phyloP scores from a whole-genome alignment of 2,797 vertebrate species.

The Lagocephalus sceleratus region DNA sequence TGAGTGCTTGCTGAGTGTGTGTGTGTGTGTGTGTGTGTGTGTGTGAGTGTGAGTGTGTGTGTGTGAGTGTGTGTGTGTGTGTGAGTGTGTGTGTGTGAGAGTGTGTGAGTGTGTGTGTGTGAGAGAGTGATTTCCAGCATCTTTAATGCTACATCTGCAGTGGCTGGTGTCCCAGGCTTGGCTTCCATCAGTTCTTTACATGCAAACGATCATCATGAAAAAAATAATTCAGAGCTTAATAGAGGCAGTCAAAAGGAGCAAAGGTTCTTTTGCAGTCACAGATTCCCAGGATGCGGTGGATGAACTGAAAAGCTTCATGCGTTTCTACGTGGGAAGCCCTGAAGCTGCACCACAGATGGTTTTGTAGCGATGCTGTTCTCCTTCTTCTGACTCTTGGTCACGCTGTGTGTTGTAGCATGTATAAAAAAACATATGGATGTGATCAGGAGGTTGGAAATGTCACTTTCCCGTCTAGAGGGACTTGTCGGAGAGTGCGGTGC shows the following conservation, averaged over 20 bases:
- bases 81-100: slow-evolving; percentile 1
- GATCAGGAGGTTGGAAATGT: too few species aligned
- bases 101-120: slow-evolving; percentile 16
- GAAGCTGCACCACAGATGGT: too few species aligned
- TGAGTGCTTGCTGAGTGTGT: slow-evolving; percentile 19
- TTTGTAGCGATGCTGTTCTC: too few species aligned
- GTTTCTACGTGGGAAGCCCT: too few species aligned
- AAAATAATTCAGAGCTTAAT: slow-evolving; percentile 19
- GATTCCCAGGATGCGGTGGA: too few species aligned
- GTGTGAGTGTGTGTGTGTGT: slow-evolving; percentile 16
- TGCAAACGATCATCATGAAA: slow-evolving; percentile 41
- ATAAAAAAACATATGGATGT: too few species aligned
- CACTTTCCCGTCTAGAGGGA: too few species aligned
- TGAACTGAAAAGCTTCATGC: too few species aligned
- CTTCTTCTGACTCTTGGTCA: too few species aligned
- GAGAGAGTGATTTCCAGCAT: slow-evolving; percentile 18
- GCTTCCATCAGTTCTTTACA: slow-evolving; percentile 17
- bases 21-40: slow-evolving; percentile 12
- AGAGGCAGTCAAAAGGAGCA: slow-evolving; percentile 41
- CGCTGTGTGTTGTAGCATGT: too few species aligned
- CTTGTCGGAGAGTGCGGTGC: too few species aligned
- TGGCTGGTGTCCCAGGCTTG: slow-evolving; percentile 27
- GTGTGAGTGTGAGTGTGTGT: slow-evolving; percentile 2
- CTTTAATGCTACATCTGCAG: slow-evolving; percentile 20
- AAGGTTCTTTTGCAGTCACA: slow-evolving; percentile 31